A percentile compares a stretch with the other conserved stretches of the same genome.
Evolutionary conservation across 2,888 invertebrate species (phyloP).

Genomic region (Malthinus flaveolus): DNA sequence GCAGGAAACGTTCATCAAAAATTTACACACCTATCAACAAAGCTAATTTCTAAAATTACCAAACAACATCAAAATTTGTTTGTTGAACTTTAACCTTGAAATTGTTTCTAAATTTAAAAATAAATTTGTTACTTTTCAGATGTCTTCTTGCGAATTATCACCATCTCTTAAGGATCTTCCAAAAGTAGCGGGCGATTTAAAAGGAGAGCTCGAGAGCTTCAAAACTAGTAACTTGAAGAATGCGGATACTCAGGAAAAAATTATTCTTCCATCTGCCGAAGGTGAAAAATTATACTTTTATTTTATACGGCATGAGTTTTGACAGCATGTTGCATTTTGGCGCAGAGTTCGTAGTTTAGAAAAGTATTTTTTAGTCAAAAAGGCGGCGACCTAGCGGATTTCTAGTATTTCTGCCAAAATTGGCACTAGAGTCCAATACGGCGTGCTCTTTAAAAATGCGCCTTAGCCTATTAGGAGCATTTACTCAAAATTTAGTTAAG

Average conservation of each 20-base stretch:
- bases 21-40: neutral
- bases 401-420: too few relatives aligned
- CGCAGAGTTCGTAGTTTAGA: too few relatives aligned
- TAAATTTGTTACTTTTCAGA: conserved; percentile 39
- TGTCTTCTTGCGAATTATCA: conserved; percentile 55
- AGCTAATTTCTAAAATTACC: too few relatives aligned
- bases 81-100: neutral
- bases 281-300: conserved; percentile 58
- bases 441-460: too few relatives aligned
- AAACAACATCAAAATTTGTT: too few relatives aligned
- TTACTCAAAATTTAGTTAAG: too few relatives aligned
- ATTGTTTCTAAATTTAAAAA: neutral
- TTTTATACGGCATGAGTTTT: conserved; percentile 10
- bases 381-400: too few relatives aligned
- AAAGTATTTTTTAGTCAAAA: too few relatives aligned
- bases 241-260: conserved; percentile 89
- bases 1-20: neutral
- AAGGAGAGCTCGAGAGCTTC: conserved; percentile 90
- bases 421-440: too few relatives aligned
- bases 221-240: conserved; percentile 86
- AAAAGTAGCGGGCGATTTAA: conserved; percentile 85
- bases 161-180: conserved; percentile 89
- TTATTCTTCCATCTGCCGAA: conserved; percentile 90
- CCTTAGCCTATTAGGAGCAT: too few relatives aligned
- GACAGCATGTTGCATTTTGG: neutral